phyloP scores from a whole-genome alignment of 1,140 invertebrate genomes.

The Tetramorium parvispinum region DNA sequence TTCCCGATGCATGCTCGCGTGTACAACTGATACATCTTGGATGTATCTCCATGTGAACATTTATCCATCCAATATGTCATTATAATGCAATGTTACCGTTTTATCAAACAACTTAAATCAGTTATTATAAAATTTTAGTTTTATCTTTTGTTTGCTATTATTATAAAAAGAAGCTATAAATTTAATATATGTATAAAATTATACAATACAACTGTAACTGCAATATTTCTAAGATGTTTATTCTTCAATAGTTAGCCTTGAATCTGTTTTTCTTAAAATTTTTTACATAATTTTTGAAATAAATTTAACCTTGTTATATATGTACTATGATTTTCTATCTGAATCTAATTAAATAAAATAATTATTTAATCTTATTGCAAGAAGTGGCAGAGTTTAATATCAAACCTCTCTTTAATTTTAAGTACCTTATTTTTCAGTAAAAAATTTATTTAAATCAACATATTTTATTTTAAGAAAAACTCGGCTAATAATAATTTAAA shows the following conservation, averaged over 20 bases:
- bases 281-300: neutral
- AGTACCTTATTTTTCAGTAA: neutral
- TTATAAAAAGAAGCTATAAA: neutral
- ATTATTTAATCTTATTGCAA: neutral
- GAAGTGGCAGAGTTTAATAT: neutral
- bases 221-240: neutral
- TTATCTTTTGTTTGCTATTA: neutral
- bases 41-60: neutral
- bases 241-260: neutral
- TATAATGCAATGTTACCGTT: neutral
- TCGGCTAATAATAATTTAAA: neutral
- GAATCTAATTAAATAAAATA: neutral
- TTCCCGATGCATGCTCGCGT: neutral
- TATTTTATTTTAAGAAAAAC: neutral
- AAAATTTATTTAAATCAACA: neutral
- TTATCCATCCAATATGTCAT: neutral
- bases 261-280: neutral
- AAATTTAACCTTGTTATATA: neutral
- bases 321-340: neutral
- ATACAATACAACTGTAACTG: neutral
- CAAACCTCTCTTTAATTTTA: neutral
- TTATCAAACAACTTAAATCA: slow-evolving; percentile 8
- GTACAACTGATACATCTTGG: neutral
- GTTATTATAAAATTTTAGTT: neutral
- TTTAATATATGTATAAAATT: neutral